A percentile compares a stretch with the other conserved stretches of the same genome.
Evolutionary conservation across 2,113 vertebrate genomes (phyloP).

Genomic region (Leptobrachium ailaonicum): DNA sequence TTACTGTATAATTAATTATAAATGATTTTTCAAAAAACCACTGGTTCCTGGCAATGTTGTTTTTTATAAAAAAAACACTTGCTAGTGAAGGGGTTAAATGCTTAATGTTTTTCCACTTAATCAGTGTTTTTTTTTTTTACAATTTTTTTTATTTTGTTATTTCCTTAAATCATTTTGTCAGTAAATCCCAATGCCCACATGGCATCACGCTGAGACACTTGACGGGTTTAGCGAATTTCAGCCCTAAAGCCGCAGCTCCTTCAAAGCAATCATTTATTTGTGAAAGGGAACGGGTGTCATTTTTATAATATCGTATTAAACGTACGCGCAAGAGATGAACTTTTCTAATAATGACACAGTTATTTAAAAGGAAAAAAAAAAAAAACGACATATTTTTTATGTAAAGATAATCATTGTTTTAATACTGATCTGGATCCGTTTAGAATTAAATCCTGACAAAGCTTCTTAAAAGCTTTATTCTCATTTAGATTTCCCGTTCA

Average conservation of each 20-base stretch:
- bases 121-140: no score
- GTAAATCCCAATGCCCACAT: no score
- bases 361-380: constrained; percentile 4
- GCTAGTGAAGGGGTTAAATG: no score
- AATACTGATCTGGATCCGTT: constrained; percentile 55
- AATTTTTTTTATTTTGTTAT: no score
- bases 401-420: constrained; percentile 41
- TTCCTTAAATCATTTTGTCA: no score
- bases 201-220: background rate
- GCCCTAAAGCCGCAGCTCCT: background rate
- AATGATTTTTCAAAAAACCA: no score
- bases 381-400: constrained; percentile 18
- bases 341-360: constrained; percentile 29
- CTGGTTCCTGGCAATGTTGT: no score
- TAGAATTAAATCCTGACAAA: constrained; percentile 50
- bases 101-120: no score
- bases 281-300: constrained; percentile 3
- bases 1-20: no score
- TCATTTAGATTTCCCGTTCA: constrained; percentile 61
- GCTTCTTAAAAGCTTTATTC: constrained; percentile 60
- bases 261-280: background rate
- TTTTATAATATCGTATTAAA: constrained; percentile 6
- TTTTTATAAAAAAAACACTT: no score
- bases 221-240: background rate
- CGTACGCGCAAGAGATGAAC: constrained; percentile 13